Base-by-base conservation (phyloP, 2,888 invertebrate species). In the Ernsta delagoae region DNA sequence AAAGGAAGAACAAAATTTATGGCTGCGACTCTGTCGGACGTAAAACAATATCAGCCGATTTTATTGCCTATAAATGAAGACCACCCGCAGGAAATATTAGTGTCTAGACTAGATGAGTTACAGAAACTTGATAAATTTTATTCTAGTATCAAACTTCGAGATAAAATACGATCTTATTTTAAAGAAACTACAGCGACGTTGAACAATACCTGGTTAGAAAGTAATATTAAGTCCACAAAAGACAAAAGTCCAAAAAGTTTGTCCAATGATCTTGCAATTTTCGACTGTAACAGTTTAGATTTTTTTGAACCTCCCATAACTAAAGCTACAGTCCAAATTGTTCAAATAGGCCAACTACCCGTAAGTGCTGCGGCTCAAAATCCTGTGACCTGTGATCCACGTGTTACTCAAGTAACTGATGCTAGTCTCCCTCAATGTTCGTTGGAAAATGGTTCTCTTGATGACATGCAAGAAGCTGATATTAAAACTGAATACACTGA, bases 11-110 rank as follows among this genome's bases (percentile, higher is more conserved):
- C 81, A 86, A 88, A 88, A 84, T 81, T 89, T 88, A 90, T 93
- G 93, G 93, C 93, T 93, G 94, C 92, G 92, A 91, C 92, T 93
- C 93, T 94, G 94, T 92, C 94, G 94, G 94, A 94, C 94, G 93
- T 93, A 90, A 93, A 93, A 87, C 93, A 88, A 83, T 79, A 83
- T 87, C 93, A 93, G 93, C 93, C 92, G 91, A 85, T 85, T 85
- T 85, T 87, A 84, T 79, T 79, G 85, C 87, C 88, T 84, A 83
- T 83, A 78, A 77, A 79, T 72, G 73, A 78, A 66, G 74, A 72
- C 70, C 71, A 75, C 54, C 70, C 73, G 69, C 71, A 72, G 60
- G 72, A 75, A 59, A 64, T 65, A 69, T 50, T 68, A 66, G 70
- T 74, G 70, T 71, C 72, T 68, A 77, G 75, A 65, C 71, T 78